Percentiles rank a stretch among this genome's conserved stretches.
phyloP scores from a whole-genome alignment of 2,113 vertebrate species.

The Struthidea cinerea region DNA sequence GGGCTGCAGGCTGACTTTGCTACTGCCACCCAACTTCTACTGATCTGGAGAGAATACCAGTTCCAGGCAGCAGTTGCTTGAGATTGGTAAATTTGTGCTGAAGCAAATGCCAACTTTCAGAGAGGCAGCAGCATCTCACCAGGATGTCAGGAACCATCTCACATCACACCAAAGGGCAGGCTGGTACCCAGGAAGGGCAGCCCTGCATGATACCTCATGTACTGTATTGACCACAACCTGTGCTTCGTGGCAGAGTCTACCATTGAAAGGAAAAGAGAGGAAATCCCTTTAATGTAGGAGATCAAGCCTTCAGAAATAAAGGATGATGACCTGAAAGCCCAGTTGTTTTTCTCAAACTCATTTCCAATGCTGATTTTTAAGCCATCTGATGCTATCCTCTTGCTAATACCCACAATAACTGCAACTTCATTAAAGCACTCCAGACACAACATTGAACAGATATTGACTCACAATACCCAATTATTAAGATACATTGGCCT shows the following conservation, averaged over 20 bases:
- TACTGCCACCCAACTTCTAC: neutral
- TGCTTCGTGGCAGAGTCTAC: neutral
- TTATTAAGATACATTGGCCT: slow-evolving; percentile 32
- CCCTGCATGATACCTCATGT: fast-evolving
- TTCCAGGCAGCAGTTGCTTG: neutral
- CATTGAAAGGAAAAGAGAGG: neutral
- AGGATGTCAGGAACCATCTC: neutral
- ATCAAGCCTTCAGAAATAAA: neutral
- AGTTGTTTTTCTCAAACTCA: neutral
- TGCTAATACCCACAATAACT: slow-evolving; percentile 19
- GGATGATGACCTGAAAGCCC: neutral
- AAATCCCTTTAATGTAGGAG: neutral
- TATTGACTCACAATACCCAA: neutral
- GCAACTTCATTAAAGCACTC: slow-evolving; percentile 28
- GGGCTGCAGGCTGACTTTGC: neutral
- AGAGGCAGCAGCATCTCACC: neutral
- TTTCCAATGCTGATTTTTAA: neutral
- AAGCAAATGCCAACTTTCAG: neutral
- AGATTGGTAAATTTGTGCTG: neutral
- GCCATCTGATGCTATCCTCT: neutral
- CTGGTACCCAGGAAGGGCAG: neutral
- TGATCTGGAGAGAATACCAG: neutral
- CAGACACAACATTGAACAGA: neutral
- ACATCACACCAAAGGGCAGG: neutral
- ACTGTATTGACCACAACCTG: neutral